These are phyloP conservation scores for Tapirus terrestris DNA, from an alignment of 2,113 vertebrate species.

Conservation along the genomic window DNA sequence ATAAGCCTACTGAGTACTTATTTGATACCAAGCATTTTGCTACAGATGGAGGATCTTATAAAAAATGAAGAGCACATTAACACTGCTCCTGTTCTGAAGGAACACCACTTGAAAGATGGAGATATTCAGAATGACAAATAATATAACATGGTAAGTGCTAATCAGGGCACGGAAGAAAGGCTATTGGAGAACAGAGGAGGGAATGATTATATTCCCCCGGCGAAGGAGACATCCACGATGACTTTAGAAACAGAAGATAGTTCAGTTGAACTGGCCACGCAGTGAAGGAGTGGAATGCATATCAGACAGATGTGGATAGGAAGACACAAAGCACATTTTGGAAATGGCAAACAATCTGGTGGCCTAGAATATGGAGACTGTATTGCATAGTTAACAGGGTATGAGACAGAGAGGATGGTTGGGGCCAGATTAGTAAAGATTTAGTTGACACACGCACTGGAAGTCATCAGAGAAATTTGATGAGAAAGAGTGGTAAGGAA, in stretches of 20 bases:
- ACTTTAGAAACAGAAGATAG: neutral
- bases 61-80: neutral
- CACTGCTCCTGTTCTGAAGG: neutral
- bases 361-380: neutral
- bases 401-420: neutral
- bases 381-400: neutral
- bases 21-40: neutral
- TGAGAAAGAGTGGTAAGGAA: neutral
- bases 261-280: neutral
- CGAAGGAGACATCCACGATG: neutral
- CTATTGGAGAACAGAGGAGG: neutral
- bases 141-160: neutral
- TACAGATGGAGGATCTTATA: neutral
- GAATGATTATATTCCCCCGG: neutral
- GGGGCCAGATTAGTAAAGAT: neutral
- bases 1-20: neutral
- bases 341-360: neutral
- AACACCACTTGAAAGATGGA: neutral
- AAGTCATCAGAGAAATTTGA: neutral
- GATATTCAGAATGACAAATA: neutral
- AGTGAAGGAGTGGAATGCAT: neutral
- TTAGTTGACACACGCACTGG: neutral
- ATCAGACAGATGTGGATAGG: neutral
- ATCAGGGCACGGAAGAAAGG: neutral
- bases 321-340: neutral